Evolutionary conservation across 2,113 vertebrate species (phyloP).

Genomic region (Pantherophis guttatus): DNA sequence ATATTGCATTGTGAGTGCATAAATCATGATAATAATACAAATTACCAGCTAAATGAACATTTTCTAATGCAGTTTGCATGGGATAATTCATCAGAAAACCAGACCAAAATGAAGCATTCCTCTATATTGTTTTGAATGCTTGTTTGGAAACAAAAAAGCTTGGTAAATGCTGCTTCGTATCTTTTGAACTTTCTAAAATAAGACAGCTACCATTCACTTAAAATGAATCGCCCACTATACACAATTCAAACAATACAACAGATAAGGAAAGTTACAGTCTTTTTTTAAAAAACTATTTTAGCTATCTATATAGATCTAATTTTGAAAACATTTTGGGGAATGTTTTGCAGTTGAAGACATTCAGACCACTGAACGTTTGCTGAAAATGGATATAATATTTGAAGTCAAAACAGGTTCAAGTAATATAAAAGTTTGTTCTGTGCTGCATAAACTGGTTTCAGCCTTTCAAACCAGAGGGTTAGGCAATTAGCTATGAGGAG

Average conservation of each 20-base stretch:
- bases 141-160: slow-evolving; percentile 6
- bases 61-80: slow-evolving; percentile 15
- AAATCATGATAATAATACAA: neutral
- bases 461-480: neutral
- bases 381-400: neutral
- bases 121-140: slow-evolving; percentile 18
- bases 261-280: slow-evolving; percentile 38
- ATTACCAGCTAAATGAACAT: neutral
- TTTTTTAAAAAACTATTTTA: neutral
- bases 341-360: neutral
- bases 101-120: neutral
- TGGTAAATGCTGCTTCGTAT: neutral
- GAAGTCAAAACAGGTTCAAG: neutral
- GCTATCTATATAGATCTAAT: neutral
- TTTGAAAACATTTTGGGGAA: neutral
- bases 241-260: slow-evolving; percentile 39
- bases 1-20: slow-evolving; percentile 10
- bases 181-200: slow-evolving; percentile 43
- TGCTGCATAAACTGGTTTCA: neutral
- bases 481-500: too few species aligned
- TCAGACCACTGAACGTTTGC: too few species aligned
- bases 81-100: slow-evolving; percentile 23
- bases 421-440: neutral
- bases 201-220: slow-evolving; percentile 24
- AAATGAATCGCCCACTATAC: slow-evolving; percentile 5